Conservation (phyloP, 2,888 invertebrate species). For the Ptychoptera contaminata region DNA sequence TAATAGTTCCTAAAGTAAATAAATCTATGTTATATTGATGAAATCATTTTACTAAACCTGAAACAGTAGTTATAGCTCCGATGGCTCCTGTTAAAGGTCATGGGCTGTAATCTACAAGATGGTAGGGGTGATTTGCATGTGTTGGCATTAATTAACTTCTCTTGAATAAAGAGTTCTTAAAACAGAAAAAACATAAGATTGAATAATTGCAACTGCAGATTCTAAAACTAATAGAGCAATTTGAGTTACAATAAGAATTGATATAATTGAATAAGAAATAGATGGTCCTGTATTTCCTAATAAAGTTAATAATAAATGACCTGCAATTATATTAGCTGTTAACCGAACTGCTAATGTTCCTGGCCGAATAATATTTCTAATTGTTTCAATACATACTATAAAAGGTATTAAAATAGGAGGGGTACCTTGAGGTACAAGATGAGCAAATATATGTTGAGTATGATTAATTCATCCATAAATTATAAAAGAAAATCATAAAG, state of each 20-base stretch:
- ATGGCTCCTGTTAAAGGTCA: constrained; percentile 46
- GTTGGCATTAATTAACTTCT: constrained; percentile 42
- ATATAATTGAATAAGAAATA: constrained; percentile 15
- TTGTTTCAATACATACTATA: constrained; percentile 59
- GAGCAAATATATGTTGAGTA: constrained; percentile 45
- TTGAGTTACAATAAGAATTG: constrained; percentile 26
- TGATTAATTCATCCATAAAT: constrained; percentile 46
- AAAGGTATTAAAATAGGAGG: constrained; percentile 48
- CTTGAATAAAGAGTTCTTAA: constrained; percentile 49
- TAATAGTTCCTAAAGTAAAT: constrained; percentile 33
- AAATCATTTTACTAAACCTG: constrained; percentile 45
- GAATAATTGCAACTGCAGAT: constrained; percentile 39
- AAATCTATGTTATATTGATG: constrained; percentile 37
- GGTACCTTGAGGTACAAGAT: constrained; percentile 52
- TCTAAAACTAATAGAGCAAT: constrained; percentile 33
- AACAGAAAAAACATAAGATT: constrained; percentile 43
- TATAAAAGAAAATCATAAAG: constrained; percentile 49
- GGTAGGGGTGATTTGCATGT: constrained; percentile 44
- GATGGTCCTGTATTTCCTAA: constrained; percentile 33
- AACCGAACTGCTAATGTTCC: constrained; percentile 52
- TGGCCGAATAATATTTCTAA: constrained; percentile 56
- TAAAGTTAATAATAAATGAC: constrained; percentile 48
- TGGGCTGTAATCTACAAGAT: constrained; percentile 47
- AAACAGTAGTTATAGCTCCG: constrained; percentile 38
- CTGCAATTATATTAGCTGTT: constrained; percentile 64